Conservation (phyloP, 2,888 invertebrate genomes). For the Magallana nippona region DNA sequence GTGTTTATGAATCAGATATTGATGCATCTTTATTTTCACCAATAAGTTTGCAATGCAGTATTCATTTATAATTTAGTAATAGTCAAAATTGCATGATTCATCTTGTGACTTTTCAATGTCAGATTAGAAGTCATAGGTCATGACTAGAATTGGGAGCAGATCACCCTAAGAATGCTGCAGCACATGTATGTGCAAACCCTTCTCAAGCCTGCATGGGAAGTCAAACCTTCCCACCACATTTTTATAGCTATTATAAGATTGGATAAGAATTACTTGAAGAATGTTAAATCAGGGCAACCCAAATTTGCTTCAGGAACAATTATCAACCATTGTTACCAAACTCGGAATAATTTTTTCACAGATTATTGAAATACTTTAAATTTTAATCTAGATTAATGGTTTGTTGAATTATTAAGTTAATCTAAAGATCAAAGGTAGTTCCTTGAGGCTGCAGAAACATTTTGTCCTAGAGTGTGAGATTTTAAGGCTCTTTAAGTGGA, state of each 20-base stretch:
- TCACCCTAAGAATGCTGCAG: no score
- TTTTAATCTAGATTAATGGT: constrained; percentile 28
- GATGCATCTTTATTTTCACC: no score
- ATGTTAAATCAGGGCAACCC: constrained; percentile 3
- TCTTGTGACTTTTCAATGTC: no score
- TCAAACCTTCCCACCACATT: constrained; percentile 8
- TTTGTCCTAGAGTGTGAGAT: not conserved
- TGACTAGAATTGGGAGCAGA: no score
- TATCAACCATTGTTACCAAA: not conserved
- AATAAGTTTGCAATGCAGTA: no score
- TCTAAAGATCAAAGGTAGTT: constrained; percentile 26
- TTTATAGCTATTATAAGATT: not conserved
- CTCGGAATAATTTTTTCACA: not conserved
- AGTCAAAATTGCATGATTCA: no score
- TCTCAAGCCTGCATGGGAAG: constrained; percentile 19
- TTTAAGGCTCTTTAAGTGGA: constrained; percentile 37
- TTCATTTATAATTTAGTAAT: no score
- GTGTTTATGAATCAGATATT: no score
- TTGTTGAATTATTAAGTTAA: constrained; percentile 26
- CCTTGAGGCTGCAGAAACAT: not conserved
- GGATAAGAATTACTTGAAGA: not conserved
- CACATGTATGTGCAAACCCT: no score
- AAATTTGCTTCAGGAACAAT: not conserved
- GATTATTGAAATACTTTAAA: constrained; percentile 36
- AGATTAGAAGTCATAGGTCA: no score